phyloP scores from a whole-genome alignment of 2,797 vertebrate genomes.

The Enteromius viviparus region DNA sequence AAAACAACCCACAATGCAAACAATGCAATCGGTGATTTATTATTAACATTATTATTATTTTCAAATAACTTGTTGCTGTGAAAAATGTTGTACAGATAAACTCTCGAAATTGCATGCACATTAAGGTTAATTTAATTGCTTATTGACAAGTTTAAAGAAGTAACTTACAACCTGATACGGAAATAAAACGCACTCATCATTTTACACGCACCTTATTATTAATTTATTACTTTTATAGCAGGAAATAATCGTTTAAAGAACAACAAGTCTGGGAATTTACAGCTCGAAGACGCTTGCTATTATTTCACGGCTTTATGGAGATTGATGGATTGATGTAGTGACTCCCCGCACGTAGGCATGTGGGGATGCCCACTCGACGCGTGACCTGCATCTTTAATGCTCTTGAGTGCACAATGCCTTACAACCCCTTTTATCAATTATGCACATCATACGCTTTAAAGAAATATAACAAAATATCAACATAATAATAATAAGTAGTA shows the following conservation, averaged over 20 bases:
- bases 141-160: neutral
- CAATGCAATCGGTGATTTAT: neutral
- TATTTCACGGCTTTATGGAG: neutral
- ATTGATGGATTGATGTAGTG: conserved; percentile 48
- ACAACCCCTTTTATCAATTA: neutral
- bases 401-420: neutral
- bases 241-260: no score
- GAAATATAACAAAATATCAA: neutral
- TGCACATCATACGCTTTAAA: neutral
- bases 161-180: neutral
- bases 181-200: neutral
- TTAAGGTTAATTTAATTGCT: neutral
- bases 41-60: no score
- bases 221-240: neutral
- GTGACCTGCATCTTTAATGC: conserved; percentile 14
- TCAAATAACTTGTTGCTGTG: neutral
- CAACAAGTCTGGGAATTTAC: neutral
- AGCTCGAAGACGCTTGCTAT: neutral
- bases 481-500: neutral
- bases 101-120: neutral
- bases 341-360: conserved; percentile 58
- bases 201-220: neutral
- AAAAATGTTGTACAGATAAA: neutral
- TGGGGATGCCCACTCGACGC: conserved; percentile 27
- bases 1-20: neutral